Conservation (phyloP, 2,797 vertebrate genomes). For the Labeo calbasu region DNA sequence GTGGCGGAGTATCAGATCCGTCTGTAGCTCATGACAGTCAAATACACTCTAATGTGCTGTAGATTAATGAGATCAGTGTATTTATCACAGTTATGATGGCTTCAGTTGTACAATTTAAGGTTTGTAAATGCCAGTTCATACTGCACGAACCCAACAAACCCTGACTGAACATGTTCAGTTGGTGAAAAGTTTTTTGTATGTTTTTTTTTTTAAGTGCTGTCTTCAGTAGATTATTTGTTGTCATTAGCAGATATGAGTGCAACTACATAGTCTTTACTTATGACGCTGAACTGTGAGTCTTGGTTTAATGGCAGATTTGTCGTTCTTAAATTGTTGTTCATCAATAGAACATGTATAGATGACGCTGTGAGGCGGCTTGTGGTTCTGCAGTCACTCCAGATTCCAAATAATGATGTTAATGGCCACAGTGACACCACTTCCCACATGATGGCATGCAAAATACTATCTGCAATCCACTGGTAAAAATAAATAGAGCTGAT, state of each 20-base stretch:
- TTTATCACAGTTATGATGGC: not conserved
- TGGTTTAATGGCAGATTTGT: not conserved
- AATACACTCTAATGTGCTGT: not conserved
- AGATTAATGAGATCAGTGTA: not conserved
- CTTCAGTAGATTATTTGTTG: too few species aligned
- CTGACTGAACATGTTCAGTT: not conserved
- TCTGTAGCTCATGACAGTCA: not conserved
- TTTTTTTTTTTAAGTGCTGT: too few species aligned
- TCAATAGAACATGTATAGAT: not conserved
- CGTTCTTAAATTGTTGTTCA: not conserved
- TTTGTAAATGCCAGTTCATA: not conserved
- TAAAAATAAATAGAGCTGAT: too few species aligned
- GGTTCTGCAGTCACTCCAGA: not conserved
- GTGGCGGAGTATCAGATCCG: not conserved
- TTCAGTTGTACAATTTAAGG: not conserved
- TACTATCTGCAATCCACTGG: not conserved
- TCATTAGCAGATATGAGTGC: too few species aligned
- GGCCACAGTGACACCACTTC: accelerated
- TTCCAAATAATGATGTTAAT: not conserved
- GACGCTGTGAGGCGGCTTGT: not conserved
- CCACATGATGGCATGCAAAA: not conserved
- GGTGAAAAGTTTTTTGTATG: too few species aligned
- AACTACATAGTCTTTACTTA: not conserved
- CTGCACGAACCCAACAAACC: too few species aligned
- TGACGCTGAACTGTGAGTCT: not conserved